Conservation (phyloP, 2,888 invertebrate genomes). For the Tenthredo scrophulariae region DNA sequence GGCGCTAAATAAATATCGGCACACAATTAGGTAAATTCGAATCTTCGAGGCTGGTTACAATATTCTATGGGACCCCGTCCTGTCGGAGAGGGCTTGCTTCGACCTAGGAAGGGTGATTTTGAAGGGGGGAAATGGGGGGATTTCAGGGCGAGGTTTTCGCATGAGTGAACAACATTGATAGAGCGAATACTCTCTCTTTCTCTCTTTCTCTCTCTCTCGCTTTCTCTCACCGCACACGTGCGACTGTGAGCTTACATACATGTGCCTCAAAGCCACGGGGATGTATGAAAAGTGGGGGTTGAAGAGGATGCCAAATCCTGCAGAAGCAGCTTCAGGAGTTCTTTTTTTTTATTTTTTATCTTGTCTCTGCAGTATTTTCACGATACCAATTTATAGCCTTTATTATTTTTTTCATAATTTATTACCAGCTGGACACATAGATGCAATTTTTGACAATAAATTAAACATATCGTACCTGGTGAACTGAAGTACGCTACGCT, state of each 20-base stretch:
- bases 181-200: slow-evolving; percentile 64
- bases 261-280: slow-evolving; percentile 13
- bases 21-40: slow-evolving; percentile 77
- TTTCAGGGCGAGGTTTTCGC: slow-evolving; percentile 75
- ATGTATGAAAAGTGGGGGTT: neutral
- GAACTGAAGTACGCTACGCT: slow-evolving; percentile 81
- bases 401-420: neutral
- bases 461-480: slow-evolving; percentile 80
- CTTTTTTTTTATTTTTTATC: neutral
- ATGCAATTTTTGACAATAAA: neutral
- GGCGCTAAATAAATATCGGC: slow-evolving; percentile 73
- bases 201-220: slow-evolving; percentile 53
- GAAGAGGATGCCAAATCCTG: slow-evolving; percentile 24
- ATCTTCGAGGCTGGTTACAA: slow-evolving; percentile 73
- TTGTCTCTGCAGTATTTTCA: neutral
- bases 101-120: slow-evolving; percentile 60
- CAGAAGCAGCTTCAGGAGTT: neutral
- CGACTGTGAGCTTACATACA: slow-evolving; percentile 56
- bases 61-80: slow-evolving; percentile 65
- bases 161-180: slow-evolving; percentile 77
- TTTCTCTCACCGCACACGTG: slow-evolving; percentile 53
- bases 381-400: neutral
- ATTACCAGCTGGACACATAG: neutral
- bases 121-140: slow-evolving; percentile 74
- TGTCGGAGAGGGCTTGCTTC: slow-evolving; percentile 35